Percentiles rank a stretch among this genome's conserved stretches.
phyloP scores from a whole-genome alignment of 53 echinoderm and acorn worm genomes.

The Holothuria leucospilota region DNA sequence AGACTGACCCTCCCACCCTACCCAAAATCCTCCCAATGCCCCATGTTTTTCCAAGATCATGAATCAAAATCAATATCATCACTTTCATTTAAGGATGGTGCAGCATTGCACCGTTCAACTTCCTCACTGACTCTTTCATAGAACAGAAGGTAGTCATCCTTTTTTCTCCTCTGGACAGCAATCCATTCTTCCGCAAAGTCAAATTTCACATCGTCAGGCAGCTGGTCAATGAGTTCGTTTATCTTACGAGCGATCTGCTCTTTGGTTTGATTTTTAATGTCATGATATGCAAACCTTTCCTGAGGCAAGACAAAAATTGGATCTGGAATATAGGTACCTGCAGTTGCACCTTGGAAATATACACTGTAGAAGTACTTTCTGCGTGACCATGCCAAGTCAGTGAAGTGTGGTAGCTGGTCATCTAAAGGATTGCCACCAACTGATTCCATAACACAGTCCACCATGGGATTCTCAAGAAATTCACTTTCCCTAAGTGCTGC shows the following conservation, averaged over 20 bases:
- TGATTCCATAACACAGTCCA: not conserved
- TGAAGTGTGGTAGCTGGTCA: not conserved
- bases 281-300: not conserved
- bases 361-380: not conserved
- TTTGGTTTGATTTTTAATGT: slow-evolving; percentile 20
- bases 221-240: not conserved
- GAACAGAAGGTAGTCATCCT: not conserved
- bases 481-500: slow-evolving; percentile 18
- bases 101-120: not conserved
- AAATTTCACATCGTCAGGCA: not conserved
- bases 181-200: not conserved
- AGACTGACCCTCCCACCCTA: too few species aligned
- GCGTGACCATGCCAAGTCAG: not conserved
- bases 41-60: too few species aligned
- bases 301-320: slow-evolving; percentile 2
- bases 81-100: too few species aligned
- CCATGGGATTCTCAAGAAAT: slow-evolving; percentile 24
- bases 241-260: not conserved
- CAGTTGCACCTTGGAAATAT: not conserved
- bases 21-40: too few species aligned
- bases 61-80: too few species aligned
- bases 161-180: not conserved
- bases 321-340: not conserved
- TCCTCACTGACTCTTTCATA: not conserved
- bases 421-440: not conserved